A percentile compares a stretch with the other conserved stretches of the same genome.
These are phyloP conservation scores for Strigamia transsilvanica DNA, from an alignment of 2,888 invertebrate genomes.

Conservation along the genomic window DNA sequence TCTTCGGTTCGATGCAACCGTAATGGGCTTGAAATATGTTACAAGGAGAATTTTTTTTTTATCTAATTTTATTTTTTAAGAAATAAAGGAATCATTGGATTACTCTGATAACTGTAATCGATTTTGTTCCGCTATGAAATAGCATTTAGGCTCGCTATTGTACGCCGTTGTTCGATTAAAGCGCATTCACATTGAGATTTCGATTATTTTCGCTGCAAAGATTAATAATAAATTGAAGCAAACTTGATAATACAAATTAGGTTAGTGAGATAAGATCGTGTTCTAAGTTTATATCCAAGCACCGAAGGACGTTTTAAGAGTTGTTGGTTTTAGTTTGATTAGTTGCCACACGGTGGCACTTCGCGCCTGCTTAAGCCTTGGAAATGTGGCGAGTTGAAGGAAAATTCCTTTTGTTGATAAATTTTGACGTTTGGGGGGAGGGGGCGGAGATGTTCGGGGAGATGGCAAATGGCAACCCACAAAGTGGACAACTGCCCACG, in stretches of 20 bases:
- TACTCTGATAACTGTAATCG: too few species aligned
- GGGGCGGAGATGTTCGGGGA: too few species aligned
- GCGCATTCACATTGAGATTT: background rate
- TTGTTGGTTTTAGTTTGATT: background rate
- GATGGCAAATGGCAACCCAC: too few species aligned
- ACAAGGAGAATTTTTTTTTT: too few species aligned
- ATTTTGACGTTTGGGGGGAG: too few species aligned
- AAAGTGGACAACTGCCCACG: too few species aligned
- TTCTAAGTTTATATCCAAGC: background rate
- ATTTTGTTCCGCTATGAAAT: too few species aligned
- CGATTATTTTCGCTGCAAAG: background rate
- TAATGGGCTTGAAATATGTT: too few species aligned
- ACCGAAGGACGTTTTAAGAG: background rate
- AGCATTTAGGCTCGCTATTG: too few species aligned
- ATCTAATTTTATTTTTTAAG: too few species aligned
- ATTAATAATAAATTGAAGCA: background rate
- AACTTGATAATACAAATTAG: background rate
- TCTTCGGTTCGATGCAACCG: too few species aligned
- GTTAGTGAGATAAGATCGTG: background rate
- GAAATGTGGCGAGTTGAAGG: background rate
- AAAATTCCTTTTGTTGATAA: background rate
- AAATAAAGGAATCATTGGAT: too few species aligned
- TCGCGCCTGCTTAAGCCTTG: background rate
- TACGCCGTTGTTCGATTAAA: background rate
- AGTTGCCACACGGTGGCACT: background rate